A percentile compares a stretch with the other conserved stretches of the same genome.
Conservation (phyloP, 2,888 invertebrate genomes). For the Andrena dorsata region DNA sequence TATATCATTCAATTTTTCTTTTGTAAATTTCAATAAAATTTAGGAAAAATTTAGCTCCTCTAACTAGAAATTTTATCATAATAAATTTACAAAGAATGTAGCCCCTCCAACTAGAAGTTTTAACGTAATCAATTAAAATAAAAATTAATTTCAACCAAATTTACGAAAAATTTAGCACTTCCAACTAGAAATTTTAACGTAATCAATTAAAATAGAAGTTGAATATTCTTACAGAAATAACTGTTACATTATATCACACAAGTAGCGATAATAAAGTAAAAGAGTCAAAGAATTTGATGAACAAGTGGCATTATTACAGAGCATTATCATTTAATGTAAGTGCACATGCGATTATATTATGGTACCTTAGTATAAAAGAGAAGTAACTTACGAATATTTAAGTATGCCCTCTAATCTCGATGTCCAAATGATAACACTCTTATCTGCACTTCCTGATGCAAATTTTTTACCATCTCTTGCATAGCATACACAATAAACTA, state of each 20-base stretch:
- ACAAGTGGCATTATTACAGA: not conserved
- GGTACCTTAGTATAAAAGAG: not conserved
- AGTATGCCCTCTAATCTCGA: constrained; percentile 97
- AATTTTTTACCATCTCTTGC: constrained; percentile 97
- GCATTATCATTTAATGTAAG: not conserved
- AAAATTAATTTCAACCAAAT: no score
- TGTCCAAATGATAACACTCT: constrained; percentile 99
- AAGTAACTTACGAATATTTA: constrained; percentile 94
- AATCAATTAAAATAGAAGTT: no score
- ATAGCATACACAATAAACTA: constrained; percentile 96
- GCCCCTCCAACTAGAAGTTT: no score
- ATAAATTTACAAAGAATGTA: no score
- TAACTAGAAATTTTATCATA: no score
- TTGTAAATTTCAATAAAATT: no score
- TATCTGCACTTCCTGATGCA: constrained; percentile 98
- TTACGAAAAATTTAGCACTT: no score
- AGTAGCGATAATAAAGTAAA: not conserved
- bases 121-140: no score
- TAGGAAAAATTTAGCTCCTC: no score
- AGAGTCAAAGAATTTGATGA: not conserved
- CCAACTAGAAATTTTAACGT: no score
- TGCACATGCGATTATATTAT: not conserved
- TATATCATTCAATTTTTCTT: not conserved
- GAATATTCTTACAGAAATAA: no score
- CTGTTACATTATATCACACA: no score